Evolutionary conservation across 2,888 invertebrate genomes (phyloP).

Genomic region (Bhutanitis thaidina): DNA sequence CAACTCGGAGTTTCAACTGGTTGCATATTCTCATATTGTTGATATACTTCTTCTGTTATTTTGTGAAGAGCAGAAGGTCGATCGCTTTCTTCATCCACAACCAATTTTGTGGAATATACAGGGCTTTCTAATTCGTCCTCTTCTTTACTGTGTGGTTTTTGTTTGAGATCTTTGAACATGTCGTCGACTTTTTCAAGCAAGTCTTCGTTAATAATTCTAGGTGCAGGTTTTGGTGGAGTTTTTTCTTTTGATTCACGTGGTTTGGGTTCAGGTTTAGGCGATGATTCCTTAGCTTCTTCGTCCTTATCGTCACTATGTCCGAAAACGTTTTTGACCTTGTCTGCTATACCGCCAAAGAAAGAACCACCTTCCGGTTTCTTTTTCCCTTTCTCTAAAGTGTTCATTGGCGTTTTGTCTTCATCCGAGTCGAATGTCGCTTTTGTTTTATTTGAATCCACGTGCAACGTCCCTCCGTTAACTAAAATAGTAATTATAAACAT

Average conservation of each 20-base stretch:
- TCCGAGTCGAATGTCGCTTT: conserved; percentile 79
- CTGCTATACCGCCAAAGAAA: conserved; percentile 64
- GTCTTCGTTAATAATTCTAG: conserved; percentile 68
- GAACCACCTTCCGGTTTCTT: conserved; percentile 67
- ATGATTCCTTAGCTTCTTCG: conserved; percentile 48
- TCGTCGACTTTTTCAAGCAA: conserved; percentile 73
- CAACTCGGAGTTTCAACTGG: conserved; percentile 63
- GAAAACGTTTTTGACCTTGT: conserved; percentile 65
- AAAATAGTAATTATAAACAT: conserved; percentile 25
- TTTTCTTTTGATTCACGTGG: conserved; percentile 50
- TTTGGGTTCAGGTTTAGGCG: conserved; percentile 56
- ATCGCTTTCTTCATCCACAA: conserved; percentile 63
- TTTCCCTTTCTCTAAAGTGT: conserved; percentile 72
- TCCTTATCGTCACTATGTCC: conserved; percentile 65
- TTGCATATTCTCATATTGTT: conserved; percentile 68
- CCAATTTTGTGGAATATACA: conserved; percentile 63
- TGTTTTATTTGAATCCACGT: conserved; percentile 74
- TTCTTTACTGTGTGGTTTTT: conserved; percentile 53
- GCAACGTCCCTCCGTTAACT: conserved; percentile 69
- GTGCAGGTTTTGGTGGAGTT: conserved; percentile 64
- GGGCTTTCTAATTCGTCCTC: conserved; percentile 56
- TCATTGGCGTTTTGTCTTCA: conserved; percentile 76
- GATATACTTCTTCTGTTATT: conserved; percentile 55
- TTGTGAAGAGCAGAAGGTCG: conserved; percentile 35
- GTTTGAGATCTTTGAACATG: conserved; percentile 68